Percentiles rank a stretch among this genome's conserved stretches.
Evolutionary conservation across 2,888 invertebrate genomes (phyloP).

Genomic region (Limnephilus marmoratus): DNA sequence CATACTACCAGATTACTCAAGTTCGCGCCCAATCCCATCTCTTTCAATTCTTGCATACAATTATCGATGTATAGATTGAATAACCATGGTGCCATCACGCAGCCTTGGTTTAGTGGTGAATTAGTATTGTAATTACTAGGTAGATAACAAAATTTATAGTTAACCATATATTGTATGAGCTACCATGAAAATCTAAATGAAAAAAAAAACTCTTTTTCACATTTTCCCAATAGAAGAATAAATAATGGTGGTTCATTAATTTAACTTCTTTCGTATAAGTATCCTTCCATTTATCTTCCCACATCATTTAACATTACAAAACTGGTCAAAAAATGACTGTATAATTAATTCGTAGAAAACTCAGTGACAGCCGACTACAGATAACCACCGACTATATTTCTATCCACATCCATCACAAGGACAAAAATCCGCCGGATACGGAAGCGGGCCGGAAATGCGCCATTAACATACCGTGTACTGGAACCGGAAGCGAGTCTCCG

Average conservation of each 20-base stretch:
- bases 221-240: no score
- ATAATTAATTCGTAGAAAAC: not conserved
- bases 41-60: no score
- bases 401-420: not conserved
- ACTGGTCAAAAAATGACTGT: not conserved
- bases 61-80: no score
- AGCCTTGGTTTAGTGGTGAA: no score
- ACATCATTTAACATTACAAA: not conserved
- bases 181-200: no score
- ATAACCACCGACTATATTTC: not conserved
- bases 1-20: no score
- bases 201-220: no score
- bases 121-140: no score
- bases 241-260: not conserved
- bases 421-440: conserved; percentile 7
- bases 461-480: conserved; percentile 28
- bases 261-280: not conserved
- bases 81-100: no score
- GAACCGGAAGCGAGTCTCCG: not conserved
- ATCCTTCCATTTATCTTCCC: not conserved
- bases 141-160: no score
- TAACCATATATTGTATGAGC: no score
- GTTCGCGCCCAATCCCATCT: no score
- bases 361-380: not conserved
- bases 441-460: conserved; percentile 20